phyloP scores from a whole-genome alignment of 2,888 invertebrate genomes.

The Agonopterix arenella region DNA sequence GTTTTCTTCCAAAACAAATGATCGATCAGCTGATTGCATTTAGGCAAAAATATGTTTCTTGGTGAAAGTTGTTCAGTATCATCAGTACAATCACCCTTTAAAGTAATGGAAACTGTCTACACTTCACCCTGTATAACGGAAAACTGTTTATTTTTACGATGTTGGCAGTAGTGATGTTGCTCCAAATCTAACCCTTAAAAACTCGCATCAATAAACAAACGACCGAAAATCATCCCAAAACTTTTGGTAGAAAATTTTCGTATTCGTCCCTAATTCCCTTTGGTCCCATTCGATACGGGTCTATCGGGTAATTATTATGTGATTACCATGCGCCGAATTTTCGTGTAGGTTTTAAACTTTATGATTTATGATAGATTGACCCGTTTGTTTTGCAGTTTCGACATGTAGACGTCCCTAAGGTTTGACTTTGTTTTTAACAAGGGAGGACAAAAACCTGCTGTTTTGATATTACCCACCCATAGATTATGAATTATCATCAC shows the following conservation, averaged over 20 bases:
- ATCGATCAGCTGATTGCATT: no score
- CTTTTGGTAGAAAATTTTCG: neutral
- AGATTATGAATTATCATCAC: no score
- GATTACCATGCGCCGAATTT: conserved; percentile 54
- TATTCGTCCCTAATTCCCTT: conserved; percentile 19
- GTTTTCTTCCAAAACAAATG: no score
- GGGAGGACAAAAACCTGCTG: conserved; percentile 8
- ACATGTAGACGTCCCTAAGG: conserved; percentile 28
- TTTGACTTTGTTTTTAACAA: conserved; percentile 15
- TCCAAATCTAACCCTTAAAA: conserved; percentile 1
- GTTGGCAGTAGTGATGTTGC: neutral
- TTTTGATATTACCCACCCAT: neutral
- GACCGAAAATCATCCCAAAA: neutral
- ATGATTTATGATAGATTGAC: conserved; percentile 67
- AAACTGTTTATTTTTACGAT: neutral
- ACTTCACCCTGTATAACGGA: no score
- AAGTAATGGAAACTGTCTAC: no score
- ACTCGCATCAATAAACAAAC: conserved; percentile 4
- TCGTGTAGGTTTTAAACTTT: conserved; percentile 58
- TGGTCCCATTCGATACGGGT: conserved; percentile 30
- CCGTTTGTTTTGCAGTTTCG: conserved; percentile 30
- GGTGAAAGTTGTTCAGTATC: no score
- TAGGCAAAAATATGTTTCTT: no score
- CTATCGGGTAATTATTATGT: conserved; percentile 62
- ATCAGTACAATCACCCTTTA: no score